Evolutionary conservation across 2,888 invertebrate species (phyloP).

Genomic region (Acrobasis repandana): DNA sequence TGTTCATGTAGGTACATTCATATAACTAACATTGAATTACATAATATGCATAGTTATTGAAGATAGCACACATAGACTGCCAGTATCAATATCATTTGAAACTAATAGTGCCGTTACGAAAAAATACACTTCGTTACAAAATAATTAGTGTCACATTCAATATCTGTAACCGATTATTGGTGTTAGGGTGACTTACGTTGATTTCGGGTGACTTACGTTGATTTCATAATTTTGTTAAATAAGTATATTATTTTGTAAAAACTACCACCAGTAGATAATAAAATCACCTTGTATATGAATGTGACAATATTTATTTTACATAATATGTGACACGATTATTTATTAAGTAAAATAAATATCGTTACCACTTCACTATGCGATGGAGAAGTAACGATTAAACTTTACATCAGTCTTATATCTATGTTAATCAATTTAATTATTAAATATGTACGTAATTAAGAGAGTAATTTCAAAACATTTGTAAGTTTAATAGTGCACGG

Average conservation of each 20-base stretch:
- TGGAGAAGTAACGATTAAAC: constrained; percentile 56
- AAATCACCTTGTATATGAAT: constrained; percentile 5
- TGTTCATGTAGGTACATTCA: constrained; percentile 48
- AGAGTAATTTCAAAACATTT: constrained; percentile 36
- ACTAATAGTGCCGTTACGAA: constrained; percentile 65
- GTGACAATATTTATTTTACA: constrained; percentile 15
- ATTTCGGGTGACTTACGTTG: too few relatives aligned
- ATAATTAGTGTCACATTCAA: constrained; percentile 15
- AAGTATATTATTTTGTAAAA: background rate
- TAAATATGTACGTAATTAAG: constrained; percentile 43
- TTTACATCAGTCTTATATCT: constrained; percentile 79
- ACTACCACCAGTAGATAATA: background rate
- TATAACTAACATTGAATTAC: constrained; percentile 53
- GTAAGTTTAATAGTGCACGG: constrained; percentile 28
- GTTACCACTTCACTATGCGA: constrained; percentile 38
- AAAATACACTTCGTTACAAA: constrained; percentile 29
- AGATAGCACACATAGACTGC: constrained; percentile 49
- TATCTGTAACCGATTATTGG: background rate
- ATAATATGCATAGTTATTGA: constrained; percentile 38
- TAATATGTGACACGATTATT: constrained; percentile 11
- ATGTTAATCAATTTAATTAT: constrained; percentile 54
- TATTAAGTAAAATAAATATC: constrained; percentile 35
- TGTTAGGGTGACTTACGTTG: background rate
- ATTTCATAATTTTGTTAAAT: background rate
- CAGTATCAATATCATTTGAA: constrained; percentile 40